phyloP scores from a whole-genome alignment of 2,113 vertebrate genomes.

The Nerophis ophidion region DNA sequence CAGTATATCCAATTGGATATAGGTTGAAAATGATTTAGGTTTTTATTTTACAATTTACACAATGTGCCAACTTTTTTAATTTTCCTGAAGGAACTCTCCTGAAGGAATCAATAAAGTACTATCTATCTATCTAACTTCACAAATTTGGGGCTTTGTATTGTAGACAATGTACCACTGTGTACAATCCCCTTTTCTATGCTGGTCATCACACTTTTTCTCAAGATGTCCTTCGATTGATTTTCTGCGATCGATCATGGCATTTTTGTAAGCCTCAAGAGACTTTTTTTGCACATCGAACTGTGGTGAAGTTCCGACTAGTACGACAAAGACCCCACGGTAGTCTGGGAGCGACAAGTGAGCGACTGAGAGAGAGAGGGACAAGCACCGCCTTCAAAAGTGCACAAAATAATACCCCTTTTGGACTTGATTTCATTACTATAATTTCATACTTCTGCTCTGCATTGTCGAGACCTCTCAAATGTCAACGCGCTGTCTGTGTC shows the following conservation, averaged over 20 bases:
- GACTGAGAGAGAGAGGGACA: neutral
- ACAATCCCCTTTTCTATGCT: too few relatives aligned
- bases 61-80: too few relatives aligned
- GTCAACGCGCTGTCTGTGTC: constrained; percentile 56
- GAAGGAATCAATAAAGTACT: too few relatives aligned
- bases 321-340: too few relatives aligned
- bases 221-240: neutral
- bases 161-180: too few relatives aligned
- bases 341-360: constrained; percentile 3
- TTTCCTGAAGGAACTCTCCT: too few relatives aligned
- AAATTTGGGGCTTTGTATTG: too few relatives aligned
- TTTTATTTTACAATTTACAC: too few relatives aligned
- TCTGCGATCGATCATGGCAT: neutral
- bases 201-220: too few relatives aligned
- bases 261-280: neutral
- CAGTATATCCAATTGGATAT: too few relatives aligned
- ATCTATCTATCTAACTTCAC: too few relatives aligned
- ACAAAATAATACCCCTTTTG: constrained; percentile 38
- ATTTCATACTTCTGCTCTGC: constrained; percentile 43
- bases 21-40: too few relatives aligned
- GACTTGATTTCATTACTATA: constrained; percentile 53
- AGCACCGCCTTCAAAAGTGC: constrained; percentile 22
- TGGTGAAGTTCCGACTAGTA: neutral
- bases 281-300: neutral
- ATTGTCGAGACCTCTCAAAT: constrained; percentile 50